A percentile compares a stretch with the other conserved stretches of the same genome.
Evolutionary conservation across 2,888 invertebrate genomes (phyloP).

Genomic region (Serripes groenlandicus): DNA sequence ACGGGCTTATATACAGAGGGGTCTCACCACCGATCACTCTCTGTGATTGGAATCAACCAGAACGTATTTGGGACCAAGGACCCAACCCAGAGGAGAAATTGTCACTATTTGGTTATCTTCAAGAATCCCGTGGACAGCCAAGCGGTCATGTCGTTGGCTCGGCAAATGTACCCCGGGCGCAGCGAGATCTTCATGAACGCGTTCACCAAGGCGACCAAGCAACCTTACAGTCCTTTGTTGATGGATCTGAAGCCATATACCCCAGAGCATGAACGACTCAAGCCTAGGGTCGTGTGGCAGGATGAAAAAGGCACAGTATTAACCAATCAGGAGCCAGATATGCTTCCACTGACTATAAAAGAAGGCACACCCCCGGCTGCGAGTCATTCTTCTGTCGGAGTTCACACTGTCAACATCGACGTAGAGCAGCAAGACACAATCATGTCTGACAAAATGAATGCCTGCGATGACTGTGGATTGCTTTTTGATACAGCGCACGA

Average conservation of each 20-base stretch:
- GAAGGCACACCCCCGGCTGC: background rate
- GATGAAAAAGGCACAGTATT: background rate
- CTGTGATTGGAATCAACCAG: slow-evolving; percentile 28
- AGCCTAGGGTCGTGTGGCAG: background rate
- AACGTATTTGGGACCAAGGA: slow-evolving; percentile 26
- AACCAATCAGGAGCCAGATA: slow-evolving; percentile 26
- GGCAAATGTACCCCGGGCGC: slow-evolving; percentile 55
- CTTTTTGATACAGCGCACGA: slow-evolving; percentile 37
- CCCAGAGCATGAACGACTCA: slow-evolving; percentile 18
- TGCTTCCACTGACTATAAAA: slow-evolving; percentile 19
- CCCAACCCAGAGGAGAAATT: slow-evolving; percentile 32
- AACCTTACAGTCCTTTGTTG: slow-evolving; percentile 28
- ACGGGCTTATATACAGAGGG: slow-evolving; percentile 49
- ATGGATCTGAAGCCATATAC: slow-evolving; percentile 30
- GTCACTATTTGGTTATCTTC: slow-evolving; percentile 25
- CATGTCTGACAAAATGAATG: slow-evolving; percentile 33
- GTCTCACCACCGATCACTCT: slow-evolving; percentile 25
- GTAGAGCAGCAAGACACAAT: no score
- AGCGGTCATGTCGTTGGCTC: slow-evolving; percentile 2
- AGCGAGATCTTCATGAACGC: slow-evolving; percentile 18
- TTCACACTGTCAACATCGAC: slow-evolving; percentile 36
- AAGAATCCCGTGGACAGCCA: slow-evolving; percentile 18
- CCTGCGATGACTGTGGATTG: slow-evolving; percentile 48
- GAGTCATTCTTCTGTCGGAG: slow-evolving; percentile 26
- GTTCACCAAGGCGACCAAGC: slow-evolving; percentile 35